These are phyloP conservation scores for Caiman crocodilus DNA, from an alignment of 2,797 vertebrate genomes.

Conservation along the genomic window DNA sequence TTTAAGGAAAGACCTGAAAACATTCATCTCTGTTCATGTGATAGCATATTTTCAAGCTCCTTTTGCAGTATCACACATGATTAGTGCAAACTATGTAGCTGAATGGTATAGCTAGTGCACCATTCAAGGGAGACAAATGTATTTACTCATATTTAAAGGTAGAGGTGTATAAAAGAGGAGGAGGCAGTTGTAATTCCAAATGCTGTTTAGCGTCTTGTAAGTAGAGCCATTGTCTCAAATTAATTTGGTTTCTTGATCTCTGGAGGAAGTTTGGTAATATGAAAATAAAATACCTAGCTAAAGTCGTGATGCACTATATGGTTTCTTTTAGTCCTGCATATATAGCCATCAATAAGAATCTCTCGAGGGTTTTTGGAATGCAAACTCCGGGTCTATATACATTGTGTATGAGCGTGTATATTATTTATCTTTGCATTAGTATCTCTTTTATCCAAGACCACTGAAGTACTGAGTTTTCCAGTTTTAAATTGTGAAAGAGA, in stretches of 20 bases:
- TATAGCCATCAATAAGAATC: neutral
- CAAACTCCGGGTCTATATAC: neutral
- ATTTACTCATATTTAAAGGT: neutral
- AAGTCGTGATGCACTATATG: neutral
- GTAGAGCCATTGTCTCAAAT: neutral
- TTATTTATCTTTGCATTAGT: neutral
- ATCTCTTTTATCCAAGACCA: neutral
- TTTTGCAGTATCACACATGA: neutral
- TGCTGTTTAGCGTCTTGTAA: neutral
- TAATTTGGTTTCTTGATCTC: neutral
- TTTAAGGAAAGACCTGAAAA: too few relatives aligned
- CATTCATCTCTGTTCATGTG: neutral
- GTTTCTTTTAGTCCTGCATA: neutral
- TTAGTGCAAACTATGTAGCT: too few relatives aligned
- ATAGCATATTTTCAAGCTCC: neutral
- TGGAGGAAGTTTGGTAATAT: neutral
- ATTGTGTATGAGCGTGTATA: neutral
- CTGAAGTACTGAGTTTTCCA: neutral
- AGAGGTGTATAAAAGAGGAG: neutral
- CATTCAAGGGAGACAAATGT: too few relatives aligned
- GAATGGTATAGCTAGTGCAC: neutral
- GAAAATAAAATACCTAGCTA: neutral
- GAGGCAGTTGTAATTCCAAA: neutral
- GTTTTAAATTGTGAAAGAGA: neutral
- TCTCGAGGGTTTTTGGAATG: neutral